Base-by-base conservation (phyloP, 2,113 vertebrate genomes). In the Coregonus clupeaformis region DNA sequence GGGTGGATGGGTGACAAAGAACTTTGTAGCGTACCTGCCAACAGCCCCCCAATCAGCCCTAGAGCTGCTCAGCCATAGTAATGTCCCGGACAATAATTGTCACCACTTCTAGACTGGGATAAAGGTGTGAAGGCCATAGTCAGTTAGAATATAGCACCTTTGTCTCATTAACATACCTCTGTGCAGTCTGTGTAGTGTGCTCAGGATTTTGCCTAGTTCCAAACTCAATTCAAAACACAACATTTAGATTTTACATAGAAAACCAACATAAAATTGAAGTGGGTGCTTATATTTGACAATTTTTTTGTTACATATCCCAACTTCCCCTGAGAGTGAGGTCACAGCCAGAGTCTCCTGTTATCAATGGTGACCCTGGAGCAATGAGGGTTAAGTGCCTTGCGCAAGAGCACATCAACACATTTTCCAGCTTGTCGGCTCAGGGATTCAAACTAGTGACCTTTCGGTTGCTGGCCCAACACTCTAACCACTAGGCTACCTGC, bases 31-130 rank as follows among this genome's bases (percentile, higher is more conserved):
- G 22, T 72, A 45, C 57, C 59, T 47, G 59, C 22, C 22, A 14
- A 42, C 4, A 7, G 20, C 29, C 65, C 29, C 36, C 73, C 60
- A 63, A 63, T 71, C 22, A 77, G 13, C 29, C 55, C 71, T 42
- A 65, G 57, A 36, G 36, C 7, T 36, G 36, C 36, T 36, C 36
- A 36, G 36, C 36, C 36, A 36, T 36, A 7, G 36, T 36, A 36
- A 36, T 36, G 36, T 52, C 36, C 36, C 36, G 3, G 45, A 69
- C 7, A 30, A 30, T 5, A 30, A 20, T 24, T 7, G 11, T 5
- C 36, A 20, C 29, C 73, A 74, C 45, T 62, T 71, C 16, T 66
- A 60, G 36, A 0, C 36, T 36, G 36, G 36, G 36, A 36, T 36
- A 36, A 36, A 36, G 36, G 36, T 36, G 36, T 36, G 30, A 73